Evolutionary conservation across 2,797 vertebrate species (phyloP).

Genomic region (Loris lydekkerianus): DNA sequence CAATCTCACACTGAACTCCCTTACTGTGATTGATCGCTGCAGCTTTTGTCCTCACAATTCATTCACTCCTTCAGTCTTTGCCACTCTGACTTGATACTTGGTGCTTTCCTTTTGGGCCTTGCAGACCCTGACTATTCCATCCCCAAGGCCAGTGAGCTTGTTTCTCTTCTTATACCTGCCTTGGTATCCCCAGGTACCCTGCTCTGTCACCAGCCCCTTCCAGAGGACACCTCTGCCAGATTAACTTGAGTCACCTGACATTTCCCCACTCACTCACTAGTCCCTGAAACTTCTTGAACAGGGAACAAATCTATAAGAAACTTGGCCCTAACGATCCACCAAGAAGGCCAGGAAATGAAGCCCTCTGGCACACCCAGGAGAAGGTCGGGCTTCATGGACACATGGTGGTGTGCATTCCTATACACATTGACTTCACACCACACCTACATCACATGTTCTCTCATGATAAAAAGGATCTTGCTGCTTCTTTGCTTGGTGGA

Average conservation of each 20-base stretch:
- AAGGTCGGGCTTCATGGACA: neutral
- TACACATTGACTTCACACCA: neutral
- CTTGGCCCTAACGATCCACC: neutral
- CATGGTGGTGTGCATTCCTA: neutral
- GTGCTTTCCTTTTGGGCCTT: neutral
- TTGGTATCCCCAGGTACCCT: neutral
- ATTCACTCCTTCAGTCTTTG: neutral
- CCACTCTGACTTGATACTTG: neutral
- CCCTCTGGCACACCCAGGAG: neutral
- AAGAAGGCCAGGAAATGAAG: neutral
- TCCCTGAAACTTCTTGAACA: slow-evolving; percentile 23
- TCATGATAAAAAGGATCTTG: neutral
- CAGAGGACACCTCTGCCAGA: neutral
- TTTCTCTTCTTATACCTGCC: neutral
- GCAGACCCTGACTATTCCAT: neutral
- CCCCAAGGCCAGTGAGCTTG: neutral
- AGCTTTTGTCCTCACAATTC: neutral
- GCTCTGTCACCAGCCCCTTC: neutral
- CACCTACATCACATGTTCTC: neutral
- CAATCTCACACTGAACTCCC: neutral
- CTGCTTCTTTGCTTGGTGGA: neutral
- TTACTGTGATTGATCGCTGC: neutral
- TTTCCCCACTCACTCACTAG: neutral
- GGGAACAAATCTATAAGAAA: neutral
- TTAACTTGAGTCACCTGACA: neutral